A percentile compares a stretch with the other conserved stretches of the same genome.
Evolutionary conservation across 2,888 invertebrate genomes (phyloP).

Genomic region (Neoscelio sp.): DNA sequence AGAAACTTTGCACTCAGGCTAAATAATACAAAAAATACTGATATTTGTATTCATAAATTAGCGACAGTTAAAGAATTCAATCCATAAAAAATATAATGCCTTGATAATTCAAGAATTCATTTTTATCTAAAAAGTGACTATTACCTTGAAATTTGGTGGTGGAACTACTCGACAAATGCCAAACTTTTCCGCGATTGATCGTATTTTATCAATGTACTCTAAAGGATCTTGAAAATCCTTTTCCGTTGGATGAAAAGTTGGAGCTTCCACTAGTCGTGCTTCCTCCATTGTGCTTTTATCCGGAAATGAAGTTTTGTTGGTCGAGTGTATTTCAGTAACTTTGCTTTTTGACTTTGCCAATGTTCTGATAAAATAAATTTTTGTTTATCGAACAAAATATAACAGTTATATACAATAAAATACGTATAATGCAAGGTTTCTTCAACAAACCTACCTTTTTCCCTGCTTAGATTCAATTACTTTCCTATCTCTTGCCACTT

Average conservation of each 20-base stretch:
- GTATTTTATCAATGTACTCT: conserved; percentile 92
- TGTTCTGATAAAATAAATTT: conserved; percentile 13
- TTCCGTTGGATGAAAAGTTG: conserved; percentile 91
- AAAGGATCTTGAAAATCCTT: conserved; percentile 94
- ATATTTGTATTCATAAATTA: too few relatives aligned
- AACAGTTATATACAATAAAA: not conserved
- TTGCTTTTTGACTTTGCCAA: conserved; percentile 74
- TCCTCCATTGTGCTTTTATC: conserved; percentile 73
- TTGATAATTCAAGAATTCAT: conserved; percentile 3
- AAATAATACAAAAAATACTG: conserved; percentile 69
- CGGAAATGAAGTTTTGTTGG: conserved; percentile 77
- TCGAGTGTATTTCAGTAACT: conserved; percentile 68
- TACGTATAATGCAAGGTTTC: not conserved
- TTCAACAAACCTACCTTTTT: conserved; percentile 44
- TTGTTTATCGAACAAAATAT: too few relatives aligned
- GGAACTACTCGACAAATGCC: conserved; percentile 96
- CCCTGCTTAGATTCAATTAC: conserved; percentile 33
- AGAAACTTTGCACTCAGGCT: conserved; percentile 91
- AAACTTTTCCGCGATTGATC: conserved; percentile 89
- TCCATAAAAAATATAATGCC: too few relatives aligned
- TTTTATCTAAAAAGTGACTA: not conserved
- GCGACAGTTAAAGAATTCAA: conserved; percentile 21
- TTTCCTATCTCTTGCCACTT: conserved; percentile 46
- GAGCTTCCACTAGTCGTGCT: conserved; percentile 88
- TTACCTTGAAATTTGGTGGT: conserved; percentile 88